These are phyloP conservation scores for Cerastis rubricosa DNA, from an alignment of 2,888 invertebrate species.

Conservation along the genomic window DNA sequence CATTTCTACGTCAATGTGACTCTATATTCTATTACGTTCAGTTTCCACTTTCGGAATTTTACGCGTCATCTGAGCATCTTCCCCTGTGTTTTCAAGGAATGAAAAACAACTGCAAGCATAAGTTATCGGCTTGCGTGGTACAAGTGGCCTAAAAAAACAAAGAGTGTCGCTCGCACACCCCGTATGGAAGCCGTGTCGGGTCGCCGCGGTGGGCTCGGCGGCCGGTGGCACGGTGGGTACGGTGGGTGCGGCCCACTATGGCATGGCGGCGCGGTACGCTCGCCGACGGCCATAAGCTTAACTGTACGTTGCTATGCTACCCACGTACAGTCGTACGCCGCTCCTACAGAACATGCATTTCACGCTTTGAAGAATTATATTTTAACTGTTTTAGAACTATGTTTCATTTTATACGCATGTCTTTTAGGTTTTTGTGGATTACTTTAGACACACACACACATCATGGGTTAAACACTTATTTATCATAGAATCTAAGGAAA, in stretches of 20 bases:
- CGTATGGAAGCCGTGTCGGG: conserved; percentile 64
- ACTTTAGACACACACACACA: not conserved
- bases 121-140: conserved; percentile 65
- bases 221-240: conserved; percentile 69
- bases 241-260: conserved; percentile 70
- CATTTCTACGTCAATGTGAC: conserved; percentile 8
- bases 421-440: not conserved
- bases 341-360: conserved; percentile 67
- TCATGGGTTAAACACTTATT: not conserved
- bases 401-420: conserved; percentile 31
- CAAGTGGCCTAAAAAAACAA: conserved; percentile 68
- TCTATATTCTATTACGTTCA: not conserved
- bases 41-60: conserved; percentile 12
- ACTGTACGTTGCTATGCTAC: conserved; percentile 66
- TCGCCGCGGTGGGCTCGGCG: conserved; percentile 66
- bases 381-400: conserved; percentile 60
- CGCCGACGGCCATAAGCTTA: conserved; percentile 66
- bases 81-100: conserved; percentile 35
- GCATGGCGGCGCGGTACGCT: conserved; percentile 52
- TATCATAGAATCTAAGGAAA: not conserved
- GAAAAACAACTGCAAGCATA: conserved; percentile 58
- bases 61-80: conserved; percentile 18
- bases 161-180: conserved; percentile 68
- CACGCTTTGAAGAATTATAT: conserved; percentile 67
- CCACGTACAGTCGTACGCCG: conserved; percentile 57